These are phyloP conservation scores for Stichopus horrens DNA, from an alignment of 53 echinoderm and acorn worm genomes.

Conservation along the genomic window DNA sequence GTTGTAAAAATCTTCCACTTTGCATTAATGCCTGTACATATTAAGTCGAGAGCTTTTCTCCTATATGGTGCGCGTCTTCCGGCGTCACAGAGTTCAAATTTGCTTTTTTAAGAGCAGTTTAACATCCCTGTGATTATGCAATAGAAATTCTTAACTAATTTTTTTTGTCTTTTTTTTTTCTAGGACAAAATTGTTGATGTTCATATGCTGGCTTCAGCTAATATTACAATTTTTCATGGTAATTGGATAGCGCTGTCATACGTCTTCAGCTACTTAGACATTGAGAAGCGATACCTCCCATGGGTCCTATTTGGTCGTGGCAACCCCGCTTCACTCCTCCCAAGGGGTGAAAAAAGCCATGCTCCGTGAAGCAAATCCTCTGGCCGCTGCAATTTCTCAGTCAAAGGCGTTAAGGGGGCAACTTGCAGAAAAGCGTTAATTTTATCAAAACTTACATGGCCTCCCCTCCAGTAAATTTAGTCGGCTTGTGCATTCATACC, in stretches of 20 bases:
- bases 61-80: no score
- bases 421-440: conserved; percentile 7
- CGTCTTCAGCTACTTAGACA: neutral
- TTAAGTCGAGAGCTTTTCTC: no score
- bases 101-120: no score
- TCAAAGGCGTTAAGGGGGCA: neutral
- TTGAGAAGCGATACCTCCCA: neutral
- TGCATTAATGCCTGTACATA: no score
- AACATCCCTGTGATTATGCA: no score
- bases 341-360: neutral
- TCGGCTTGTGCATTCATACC: neutral
- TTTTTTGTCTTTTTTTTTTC: no score
- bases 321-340: neutral
- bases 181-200: conserved; percentile 32
- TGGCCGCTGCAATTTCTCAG: neutral
- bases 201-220: neutral
- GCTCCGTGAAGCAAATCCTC: conserved; percentile 22
- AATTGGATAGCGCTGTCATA: neutral
- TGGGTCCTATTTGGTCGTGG: neutral
- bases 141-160: no score
- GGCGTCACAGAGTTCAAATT: no score
- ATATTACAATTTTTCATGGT: conserved; percentile 21
- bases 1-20: no score
- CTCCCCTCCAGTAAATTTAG: neutral
- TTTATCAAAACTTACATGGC: conserved; percentile 13